Percentiles rank a stretch among this genome's conserved stretches.
phyloP scores from a whole-genome alignment of 2,113 vertebrate species.

The Poecile atricapillus region DNA sequence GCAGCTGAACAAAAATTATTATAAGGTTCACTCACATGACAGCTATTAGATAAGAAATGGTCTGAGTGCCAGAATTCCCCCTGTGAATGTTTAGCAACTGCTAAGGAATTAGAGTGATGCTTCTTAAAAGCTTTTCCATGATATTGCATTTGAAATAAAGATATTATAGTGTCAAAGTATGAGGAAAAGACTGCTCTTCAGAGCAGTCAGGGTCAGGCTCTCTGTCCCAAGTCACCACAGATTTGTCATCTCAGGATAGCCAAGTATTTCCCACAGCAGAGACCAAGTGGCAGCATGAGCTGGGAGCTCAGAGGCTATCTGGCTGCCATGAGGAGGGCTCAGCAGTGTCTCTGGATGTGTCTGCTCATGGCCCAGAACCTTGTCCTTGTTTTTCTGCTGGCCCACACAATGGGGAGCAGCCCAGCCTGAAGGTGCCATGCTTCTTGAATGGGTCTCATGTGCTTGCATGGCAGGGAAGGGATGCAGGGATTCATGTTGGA shows the following conservation, averaged over 20 bases:
- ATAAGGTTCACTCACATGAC: background rate
- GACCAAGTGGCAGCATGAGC: background rate
- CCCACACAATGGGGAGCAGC: fast-evolving
- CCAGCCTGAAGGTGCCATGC: background rate
- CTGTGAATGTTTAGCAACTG: fast-evolving
- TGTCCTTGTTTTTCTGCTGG: background rate
- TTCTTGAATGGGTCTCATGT: background rate
- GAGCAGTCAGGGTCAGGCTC: background rate
- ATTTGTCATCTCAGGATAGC: background rate
- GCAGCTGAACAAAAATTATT: background rate
- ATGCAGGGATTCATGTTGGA: background rate
- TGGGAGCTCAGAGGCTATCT: background rate
- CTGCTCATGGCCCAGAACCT: background rate
- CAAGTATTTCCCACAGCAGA: background rate
- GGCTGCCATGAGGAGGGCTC: background rate
- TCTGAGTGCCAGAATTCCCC: background rate
- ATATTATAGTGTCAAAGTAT: background rate
- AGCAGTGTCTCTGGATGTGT: background rate
- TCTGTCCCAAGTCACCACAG: background rate
- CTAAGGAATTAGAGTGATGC: background rate
- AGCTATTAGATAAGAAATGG: background rate
- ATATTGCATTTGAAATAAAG: background rate
- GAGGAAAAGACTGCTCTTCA: background rate
- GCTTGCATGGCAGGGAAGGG: fast-evolving
- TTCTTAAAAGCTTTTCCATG: background rate